Percentiles rank a stretch among this genome's conserved stretches.
These are phyloP conservation scores for Troilus luridus DNA, from an alignment of 2,888 invertebrate species.

Conservation along the genomic window DNA sequence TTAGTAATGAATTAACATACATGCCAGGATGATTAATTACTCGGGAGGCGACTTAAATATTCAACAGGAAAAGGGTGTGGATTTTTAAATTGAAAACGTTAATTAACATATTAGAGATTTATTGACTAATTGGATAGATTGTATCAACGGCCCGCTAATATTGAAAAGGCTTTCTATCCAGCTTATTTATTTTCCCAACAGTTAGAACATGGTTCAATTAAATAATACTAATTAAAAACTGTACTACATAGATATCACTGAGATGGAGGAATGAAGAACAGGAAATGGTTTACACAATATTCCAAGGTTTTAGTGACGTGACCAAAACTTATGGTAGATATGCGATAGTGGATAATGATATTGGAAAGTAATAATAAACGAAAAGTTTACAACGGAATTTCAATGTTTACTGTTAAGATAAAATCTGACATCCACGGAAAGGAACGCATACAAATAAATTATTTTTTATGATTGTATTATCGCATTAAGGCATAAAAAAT, in stretches of 20 bases:
- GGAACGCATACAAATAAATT: background rate
- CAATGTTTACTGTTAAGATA: background rate
- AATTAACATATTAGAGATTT: slow-evolving; percentile 42
- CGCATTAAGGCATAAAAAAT: background rate
- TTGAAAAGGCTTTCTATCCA: background rate
- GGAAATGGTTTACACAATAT: too few relatives aligned
- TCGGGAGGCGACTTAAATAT: background rate
- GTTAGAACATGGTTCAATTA: background rate
- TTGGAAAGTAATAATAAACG: too few relatives aligned
- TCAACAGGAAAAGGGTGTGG: slow-evolving; percentile 46
- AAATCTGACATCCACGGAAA: background rate
- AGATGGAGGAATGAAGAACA: too few relatives aligned
- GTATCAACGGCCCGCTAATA: background rate
- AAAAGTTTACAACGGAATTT: background rate
- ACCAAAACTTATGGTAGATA: too few relatives aligned
- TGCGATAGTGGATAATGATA: too few relatives aligned
- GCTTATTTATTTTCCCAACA: background rate
- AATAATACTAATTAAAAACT: background rate
- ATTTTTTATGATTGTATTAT: background rate
- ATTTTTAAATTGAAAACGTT: slow-evolving; percentile 36
- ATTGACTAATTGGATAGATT: slow-evolving; percentile 38
- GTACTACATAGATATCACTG: too few relatives aligned
- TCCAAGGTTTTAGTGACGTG: too few relatives aligned
- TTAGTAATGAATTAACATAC: slow-evolving; percentile 28
- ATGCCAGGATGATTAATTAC: slow-evolving; percentile 30